Evolutionary conservation across 1,140 invertebrate genomes (phyloP), one percentile per base, ranked within the genome.

Genomic region (Bombus waltoni): DNA sequence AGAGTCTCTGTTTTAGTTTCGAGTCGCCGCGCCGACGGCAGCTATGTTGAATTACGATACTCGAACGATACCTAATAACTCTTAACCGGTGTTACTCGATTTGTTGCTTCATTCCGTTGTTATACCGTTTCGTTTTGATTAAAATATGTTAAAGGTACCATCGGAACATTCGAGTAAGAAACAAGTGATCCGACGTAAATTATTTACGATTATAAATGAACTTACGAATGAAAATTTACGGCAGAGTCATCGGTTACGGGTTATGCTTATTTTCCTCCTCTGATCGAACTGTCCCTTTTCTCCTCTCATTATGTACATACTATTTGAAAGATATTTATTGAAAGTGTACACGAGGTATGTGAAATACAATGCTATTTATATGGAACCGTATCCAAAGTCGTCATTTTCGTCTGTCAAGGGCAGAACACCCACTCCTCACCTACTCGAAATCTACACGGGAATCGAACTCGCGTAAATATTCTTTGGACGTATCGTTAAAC

Each of bases 321-420:
- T 84, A 91, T 84, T 86, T 89, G 82, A 90, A 90, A 92, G 86
- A 93, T 93, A 93, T 93, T 93, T 93, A 93, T 93, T 92, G 89
- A 93, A 79, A 92, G 86, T 93, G 91, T 93, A 93, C 73, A 93
- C 86, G 86, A 92, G 68, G 89, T 75, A 88, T 92, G 88, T 90
- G 88, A 93, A 92, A 89, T 91, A 92, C 74, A 91, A 81, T 90
- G 77, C 81, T 90, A 92, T 90, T 92, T 91, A 92, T 89, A 89
- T 86, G 89, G 83, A 91, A 86, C 71, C 75, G 10, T 77, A 74
- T 53, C 15, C 35, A 65, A 72, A 65, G 82, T 90, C 74, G 86
- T 86, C 77, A 90, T 83, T 88, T 78, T 86, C 47, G 65, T 47
- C 18, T 38, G 28, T 81, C 71, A 70, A 47, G 62, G 42, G 18